Percentiles rank a stretch among this genome's conserved stretches.
These are phyloP conservation scores for Phyllotreta cruciferae DNA, from an alignment of 2,888 invertebrate genomes.

Conservation along the genomic window DNA sequence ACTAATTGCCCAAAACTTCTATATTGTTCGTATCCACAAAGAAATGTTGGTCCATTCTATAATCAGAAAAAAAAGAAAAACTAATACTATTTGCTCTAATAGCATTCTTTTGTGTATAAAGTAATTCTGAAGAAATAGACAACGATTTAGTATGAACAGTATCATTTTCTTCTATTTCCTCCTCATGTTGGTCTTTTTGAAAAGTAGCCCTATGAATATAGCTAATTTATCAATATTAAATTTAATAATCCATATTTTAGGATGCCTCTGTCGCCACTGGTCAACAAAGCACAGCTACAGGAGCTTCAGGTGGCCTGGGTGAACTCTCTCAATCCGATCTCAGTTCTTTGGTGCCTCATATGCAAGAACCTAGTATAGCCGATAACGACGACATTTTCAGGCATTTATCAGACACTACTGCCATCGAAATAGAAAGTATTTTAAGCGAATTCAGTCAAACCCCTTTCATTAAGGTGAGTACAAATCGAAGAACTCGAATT, in stretches of 20 bases:
- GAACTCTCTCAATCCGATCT: constrained; percentile 77
- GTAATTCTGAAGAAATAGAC: too few relatives aligned
- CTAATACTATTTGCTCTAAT: neutral
- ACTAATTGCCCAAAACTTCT: too few relatives aligned
- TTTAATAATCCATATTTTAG: constrained; percentile 57
- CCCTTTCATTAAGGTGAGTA: constrained; percentile 73
- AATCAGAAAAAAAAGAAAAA: neutral
- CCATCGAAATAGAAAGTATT: constrained; percentile 86
- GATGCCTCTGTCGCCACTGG: constrained; percentile 68
- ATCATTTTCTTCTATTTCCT: neutral
- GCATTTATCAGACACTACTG: constrained; percentile 81
- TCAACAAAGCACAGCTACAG: constrained; percentile 61
- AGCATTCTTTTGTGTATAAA: too few relatives aligned
- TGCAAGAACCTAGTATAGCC: constrained; percentile 60
- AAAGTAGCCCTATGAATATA: too few relatives aligned
- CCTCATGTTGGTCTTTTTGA: neutral
- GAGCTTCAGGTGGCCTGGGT: constrained; percentile 61
- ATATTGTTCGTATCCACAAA: too few relatives aligned
- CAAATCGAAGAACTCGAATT: neutral
- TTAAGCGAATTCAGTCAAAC: constrained; percentile 75
- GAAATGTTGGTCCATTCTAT: too few relatives aligned
- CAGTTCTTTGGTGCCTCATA: constrained; percentile 68
- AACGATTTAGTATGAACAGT: too few relatives aligned
- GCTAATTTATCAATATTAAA: too few relatives aligned
- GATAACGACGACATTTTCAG: constrained; percentile 83